Conservation (phyloP, 2,888 invertebrate species). For the Biston betularia region DNA sequence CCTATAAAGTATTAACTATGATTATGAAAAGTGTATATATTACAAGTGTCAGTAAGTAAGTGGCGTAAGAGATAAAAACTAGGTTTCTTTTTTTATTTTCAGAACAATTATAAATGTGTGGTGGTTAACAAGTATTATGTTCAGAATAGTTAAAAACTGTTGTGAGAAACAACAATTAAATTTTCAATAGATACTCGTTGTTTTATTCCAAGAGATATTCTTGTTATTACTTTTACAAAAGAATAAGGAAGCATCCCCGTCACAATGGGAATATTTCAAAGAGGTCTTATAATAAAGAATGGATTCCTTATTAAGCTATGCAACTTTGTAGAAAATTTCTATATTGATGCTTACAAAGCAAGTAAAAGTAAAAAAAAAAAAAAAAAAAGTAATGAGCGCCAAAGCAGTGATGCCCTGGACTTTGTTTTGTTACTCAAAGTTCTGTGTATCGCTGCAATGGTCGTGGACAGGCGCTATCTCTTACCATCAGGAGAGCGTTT, state of each 20-base stretch:
- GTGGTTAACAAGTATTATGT: background rate
- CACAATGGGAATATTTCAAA: constrained; percentile 23
- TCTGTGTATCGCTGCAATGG: no score
- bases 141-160: background rate
- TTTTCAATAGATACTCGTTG: background rate
- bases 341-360: constrained; percentile 1
- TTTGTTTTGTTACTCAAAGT: no score
- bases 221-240: constrained; percentile 43
- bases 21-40: no score
- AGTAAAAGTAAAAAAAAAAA: no score
- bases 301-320: constrained; percentile 23
- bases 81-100: background rate
- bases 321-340: constrained; percentile 20
- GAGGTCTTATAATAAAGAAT: background rate
- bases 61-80: no score
- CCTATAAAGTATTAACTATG: no score
- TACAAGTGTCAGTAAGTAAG: no score
- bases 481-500: no score
- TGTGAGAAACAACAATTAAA: background rate
- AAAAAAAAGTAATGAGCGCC: no score
- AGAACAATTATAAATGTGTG: background rate
- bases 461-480: no score
- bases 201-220: constrained; percentile 1
- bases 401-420: no score
- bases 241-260: constrained; percentile 33